Conservation (phyloP, 2,797 vertebrate genomes). For the Acanthis flammea region DNA sequence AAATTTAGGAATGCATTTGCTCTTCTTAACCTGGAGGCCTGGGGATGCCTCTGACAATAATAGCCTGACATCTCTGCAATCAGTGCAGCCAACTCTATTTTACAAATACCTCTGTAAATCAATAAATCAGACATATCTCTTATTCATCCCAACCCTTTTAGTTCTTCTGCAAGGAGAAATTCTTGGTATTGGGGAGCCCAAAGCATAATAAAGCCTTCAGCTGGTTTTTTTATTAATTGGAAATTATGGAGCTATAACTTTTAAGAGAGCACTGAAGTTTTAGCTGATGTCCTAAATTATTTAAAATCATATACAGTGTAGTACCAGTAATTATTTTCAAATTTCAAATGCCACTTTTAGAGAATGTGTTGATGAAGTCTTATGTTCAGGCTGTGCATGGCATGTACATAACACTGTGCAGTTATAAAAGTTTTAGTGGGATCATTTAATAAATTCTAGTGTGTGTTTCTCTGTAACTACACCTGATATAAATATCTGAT, state of each 20-base stretch:
- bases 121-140: background rate
- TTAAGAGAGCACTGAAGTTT: constrained; percentile 4
- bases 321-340: background rate
- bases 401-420: background rate
- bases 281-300: background rate
- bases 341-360: background rate
- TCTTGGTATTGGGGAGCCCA: background rate
- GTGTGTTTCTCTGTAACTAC: background rate
- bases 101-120: background rate
- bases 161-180: background rate
- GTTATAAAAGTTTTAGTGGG: background rate
- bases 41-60: background rate
- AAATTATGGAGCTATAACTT: constrained; percentile 17
- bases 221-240: background rate
- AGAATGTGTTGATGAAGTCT: background rate
- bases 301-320: background rate
- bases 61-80: background rate
- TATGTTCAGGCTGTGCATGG: background rate
- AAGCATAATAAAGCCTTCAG: constrained; percentile 5
- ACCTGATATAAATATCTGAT: background rate
- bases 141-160: background rate
- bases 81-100: background rate
- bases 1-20: background rate
- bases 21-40: background rate
- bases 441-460: background rate